Evolutionary conservation across 2,888 invertebrate genomes (phyloP).

Genomic region (Dinocampus coccinellae): DNA sequence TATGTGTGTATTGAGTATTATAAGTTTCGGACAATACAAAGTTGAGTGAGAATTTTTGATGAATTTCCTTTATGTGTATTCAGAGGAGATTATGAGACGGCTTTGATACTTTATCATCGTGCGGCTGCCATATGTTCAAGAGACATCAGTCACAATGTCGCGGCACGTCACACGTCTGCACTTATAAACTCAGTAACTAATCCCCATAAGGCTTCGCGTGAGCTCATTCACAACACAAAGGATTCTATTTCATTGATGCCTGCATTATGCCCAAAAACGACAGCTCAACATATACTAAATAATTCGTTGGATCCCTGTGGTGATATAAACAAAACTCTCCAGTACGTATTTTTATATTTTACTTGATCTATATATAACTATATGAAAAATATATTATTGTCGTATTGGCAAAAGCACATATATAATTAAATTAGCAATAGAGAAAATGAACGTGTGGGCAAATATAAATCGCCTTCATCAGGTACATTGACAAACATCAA

Average conservation of each 20-base stretch:
- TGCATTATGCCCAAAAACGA: slow-evolving; percentile 51
- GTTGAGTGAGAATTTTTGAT: not conserved
- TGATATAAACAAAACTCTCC: slow-evolving; percentile 49
- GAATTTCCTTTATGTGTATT: not conserved
- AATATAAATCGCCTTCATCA: slow-evolving; percentile 30
- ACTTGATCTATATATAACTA: not conserved
- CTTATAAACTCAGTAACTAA: slow-evolving; percentile 56
- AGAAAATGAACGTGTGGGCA: slow-evolving; percentile 4
- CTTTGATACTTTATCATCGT: slow-evolving; percentile 61
- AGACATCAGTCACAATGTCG: slow-evolving; percentile 53
- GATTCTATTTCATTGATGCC: slow-evolving; percentile 42
- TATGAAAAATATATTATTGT: not conserved
- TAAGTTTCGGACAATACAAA: not conserved
- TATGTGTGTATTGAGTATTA: no score
- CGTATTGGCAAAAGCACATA: not conserved
- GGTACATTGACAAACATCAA: slow-evolving; percentile 53
- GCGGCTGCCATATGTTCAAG: slow-evolving; percentile 56
- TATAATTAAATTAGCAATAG: not conserved
- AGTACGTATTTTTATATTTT: slow-evolving; percentile 44
- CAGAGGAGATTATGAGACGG: slow-evolving; percentile 63
- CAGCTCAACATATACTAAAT: slow-evolving; percentile 48
- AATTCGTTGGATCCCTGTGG: slow-evolving; percentile 48
- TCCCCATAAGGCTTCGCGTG: slow-evolving; percentile 45
- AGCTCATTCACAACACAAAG: slow-evolving; percentile 38
- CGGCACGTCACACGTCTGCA: slow-evolving; percentile 51